Evolutionary conservation across 2,888 invertebrate species (phyloP), one percentile per base, ranked within the genome.

Genomic region (Pharmacophagus antenor): DNA sequence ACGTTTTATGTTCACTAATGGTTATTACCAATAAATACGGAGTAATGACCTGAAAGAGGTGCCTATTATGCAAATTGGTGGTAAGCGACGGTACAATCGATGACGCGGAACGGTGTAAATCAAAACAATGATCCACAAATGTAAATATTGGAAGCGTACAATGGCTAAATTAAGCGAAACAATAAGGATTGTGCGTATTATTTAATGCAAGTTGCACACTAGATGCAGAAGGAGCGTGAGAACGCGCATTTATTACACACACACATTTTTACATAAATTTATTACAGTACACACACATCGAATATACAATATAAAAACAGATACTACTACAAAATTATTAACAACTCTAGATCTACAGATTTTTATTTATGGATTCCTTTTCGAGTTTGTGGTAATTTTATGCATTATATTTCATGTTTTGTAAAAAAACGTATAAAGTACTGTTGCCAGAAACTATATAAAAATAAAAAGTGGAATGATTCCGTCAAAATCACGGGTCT

Each of bases 131-230:
- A 72, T 74, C 79, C 76, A 78, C 79, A 84, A 84, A 81, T 82
- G 84, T 85, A 86, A 87, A 88, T 89, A 88, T 75, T 77, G 70
- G 76, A 63, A 71, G 77, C 80, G 70, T 74, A 89, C 89, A 89
- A 89, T 89, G 85, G 88, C 81, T 80, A 82, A 88, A 88, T 86
- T 84, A 82, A 83, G 80, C 83, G 85, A 83, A 88, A 90, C 89
- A 90, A 89, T 88, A 87, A 82, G 84, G 87, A 82, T 85, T 86
- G 87, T 88, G 81, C 84, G 80, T 79, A 79, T 77, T 76, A 82
- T 82, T 80, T 84, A 84, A 82, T 81, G 80, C 77, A 80, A 77
- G 79, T 77, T 80, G 77, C 77, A 82, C 79, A 84, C 85, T 82
- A 83, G 85, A 84, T 80, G 78, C 73, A 76, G 74, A 67, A 68